These are phyloP conservation scores for Alexandromys fortis DNA, from an alignment of 2,113 vertebrate genomes.

Conservation along the genomic window DNA sequence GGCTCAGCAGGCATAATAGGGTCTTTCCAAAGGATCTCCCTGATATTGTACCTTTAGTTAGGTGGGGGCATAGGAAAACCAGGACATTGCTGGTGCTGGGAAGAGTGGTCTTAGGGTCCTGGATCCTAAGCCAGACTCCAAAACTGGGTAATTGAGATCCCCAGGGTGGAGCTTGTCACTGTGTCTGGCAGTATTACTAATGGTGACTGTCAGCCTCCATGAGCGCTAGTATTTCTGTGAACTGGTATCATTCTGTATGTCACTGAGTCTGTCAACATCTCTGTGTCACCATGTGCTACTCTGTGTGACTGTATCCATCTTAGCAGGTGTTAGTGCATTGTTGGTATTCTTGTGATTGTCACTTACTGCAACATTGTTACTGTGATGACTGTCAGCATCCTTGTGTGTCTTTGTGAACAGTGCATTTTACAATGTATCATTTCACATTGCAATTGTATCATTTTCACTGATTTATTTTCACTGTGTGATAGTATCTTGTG, in stretches of 20 bases:
- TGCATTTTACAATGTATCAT: neutral
- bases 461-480: neutral
- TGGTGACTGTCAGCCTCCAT: neutral
- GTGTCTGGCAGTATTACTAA: constrained; percentile 13
- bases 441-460: neutral
- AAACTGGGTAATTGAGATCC: neutral
- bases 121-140: constrained; percentile 11
- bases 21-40: neutral
- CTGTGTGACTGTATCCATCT: neutral
- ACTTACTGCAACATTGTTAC: neutral
- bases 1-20: neutral
- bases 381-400: neutral
- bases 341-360: neutral
- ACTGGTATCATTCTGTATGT: neutral
- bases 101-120: neutral
- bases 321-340: constrained; percentile 8
- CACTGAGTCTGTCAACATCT: neutral
- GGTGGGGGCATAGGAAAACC: neutral
- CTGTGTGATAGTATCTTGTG: constrained; percentile 38
- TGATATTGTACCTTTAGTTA: neutral
- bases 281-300: constrained; percentile 12
- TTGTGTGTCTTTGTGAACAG: neutral
- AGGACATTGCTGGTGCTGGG: neutral
- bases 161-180: neutral
- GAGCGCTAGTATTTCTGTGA: neutral